phyloP scores from a whole-genome alignment of 1,140 invertebrate genomes.

The Bombus terrestris region DNA sequence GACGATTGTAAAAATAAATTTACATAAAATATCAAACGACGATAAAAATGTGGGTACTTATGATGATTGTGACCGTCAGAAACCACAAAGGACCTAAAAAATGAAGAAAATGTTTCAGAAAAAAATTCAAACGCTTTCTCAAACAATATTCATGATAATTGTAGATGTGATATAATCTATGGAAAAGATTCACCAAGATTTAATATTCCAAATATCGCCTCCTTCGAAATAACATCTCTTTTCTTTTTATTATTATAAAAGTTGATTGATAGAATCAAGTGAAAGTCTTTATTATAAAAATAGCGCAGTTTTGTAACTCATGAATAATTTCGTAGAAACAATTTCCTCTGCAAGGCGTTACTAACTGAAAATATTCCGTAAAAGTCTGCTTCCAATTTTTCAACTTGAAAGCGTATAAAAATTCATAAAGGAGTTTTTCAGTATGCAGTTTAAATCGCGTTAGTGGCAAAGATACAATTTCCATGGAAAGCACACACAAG shows the following conservation, averaged over 20 bases:
- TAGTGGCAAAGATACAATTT: background rate
- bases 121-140: too few relatives aligned
- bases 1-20: too few relatives aligned
- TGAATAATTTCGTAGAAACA: background rate
- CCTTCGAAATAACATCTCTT: background rate
- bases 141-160: background rate
- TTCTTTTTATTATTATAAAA: background rate
- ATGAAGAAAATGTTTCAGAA: too few relatives aligned
- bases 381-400: background rate
- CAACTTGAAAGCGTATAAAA: background rate
- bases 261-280: background rate
- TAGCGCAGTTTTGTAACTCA: background rate
- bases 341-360: background rate
- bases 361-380: background rate
- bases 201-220: background rate
- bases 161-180: background rate
- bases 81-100: too few relatives aligned
- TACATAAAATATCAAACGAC: too few relatives aligned
- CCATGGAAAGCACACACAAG: background rate
- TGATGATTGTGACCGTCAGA: too few relatives aligned
- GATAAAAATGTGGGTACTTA: too few relatives aligned
- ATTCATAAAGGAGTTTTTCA: slow-evolving; percentile 2
- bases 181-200: background rate
- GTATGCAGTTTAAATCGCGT: background rate
- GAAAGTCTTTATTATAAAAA: background rate